Evolutionary conservation across 1,140 invertebrate species (phyloP), one percentile per base, ranked within the genome.

Genomic region (Meloidogyne chitwoodi): DNA sequence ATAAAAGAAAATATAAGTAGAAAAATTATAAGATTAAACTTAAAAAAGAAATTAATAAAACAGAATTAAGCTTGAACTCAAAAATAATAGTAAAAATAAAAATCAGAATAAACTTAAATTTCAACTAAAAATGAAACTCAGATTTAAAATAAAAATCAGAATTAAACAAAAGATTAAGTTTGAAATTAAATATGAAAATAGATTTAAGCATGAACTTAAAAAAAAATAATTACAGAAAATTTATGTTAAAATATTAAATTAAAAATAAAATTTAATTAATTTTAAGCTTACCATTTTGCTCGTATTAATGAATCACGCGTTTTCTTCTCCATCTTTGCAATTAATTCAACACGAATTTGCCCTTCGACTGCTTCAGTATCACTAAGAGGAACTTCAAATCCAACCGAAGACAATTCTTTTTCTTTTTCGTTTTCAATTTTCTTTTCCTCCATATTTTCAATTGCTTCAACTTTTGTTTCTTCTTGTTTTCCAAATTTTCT

Each of bases 331-430:
- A 73, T 12, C 5, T n/a, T 73, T n/a, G 71, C 71, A n/a, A 61
- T 5, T 48, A 73, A 56, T 73, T 73, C 71, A 29, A 73, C 71
- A 11, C 56, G 24, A 12, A 73, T n/a, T 64, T 73, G 41, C 10
- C 71, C 71, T 31, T 73, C 71, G 2, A 64, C 22, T 12, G 71
- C 71, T 29, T 73, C 71, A 38, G 24, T 73, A 34, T 73, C 71
- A n/a, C 29, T 34, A 31, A 73, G 26, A 16, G 10, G 26, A 2
- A 38, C 6, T 2, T 27, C 41, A 31, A 73, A 73, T 61, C 71
- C 71, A 41, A 64, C 26, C n/a, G 56, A 24, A 2, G 14, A 31
- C 2, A 31, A 5, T 27, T 63, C 14, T 71, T 71, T 29, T 27
- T 73, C 12, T 24, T 29, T 12, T 31, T 67, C 26, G 5, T 66